Percentiles rank a stretch among this genome's conserved stretches.
Evolutionary conservation across 2,888 invertebrate genomes (phyloP).

Genomic region (Ligdia adustata): DNA sequence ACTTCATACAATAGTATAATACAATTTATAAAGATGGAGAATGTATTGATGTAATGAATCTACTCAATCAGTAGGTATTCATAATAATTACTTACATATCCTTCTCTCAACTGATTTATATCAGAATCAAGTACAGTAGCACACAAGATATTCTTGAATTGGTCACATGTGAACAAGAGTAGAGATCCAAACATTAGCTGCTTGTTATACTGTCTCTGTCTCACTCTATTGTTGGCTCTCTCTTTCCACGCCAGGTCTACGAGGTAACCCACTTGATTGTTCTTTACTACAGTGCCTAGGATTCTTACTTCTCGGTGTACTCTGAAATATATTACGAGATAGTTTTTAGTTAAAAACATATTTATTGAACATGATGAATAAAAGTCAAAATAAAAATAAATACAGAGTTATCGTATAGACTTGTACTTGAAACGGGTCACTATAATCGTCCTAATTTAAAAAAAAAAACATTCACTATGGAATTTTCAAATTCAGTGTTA

Average conservation of each 20-base stretch:
- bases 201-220: constrained; percentile 64
- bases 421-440: too few relatives aligned
- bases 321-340: constrained; percentile 60
- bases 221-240: constrained; percentile 34
- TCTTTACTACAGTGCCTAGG: constrained; percentile 62
- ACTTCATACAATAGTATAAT: too few relatives aligned
- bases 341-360: too few relatives aligned
- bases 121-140: constrained; percentile 86
- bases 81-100: constrained; percentile 83
- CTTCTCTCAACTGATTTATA: constrained; percentile 71
- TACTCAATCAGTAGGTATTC: too few relatives aligned
- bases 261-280: constrained; percentile 71
- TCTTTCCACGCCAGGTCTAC: constrained; percentile 68
- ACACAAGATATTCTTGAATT: constrained; percentile 87
- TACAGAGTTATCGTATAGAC: too few relatives aligned
- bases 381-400: too few relatives aligned
- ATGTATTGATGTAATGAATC: too few relatives aligned
- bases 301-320: constrained; percentile 77
- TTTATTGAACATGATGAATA: too few relatives aligned
- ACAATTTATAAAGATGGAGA: too few relatives aligned
- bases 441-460: too few relatives aligned
- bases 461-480: background rate
- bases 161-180: constrained; percentile 87
- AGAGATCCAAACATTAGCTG: constrained; percentile 89
- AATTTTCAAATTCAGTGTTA: too few relatives aligned